These are phyloP conservation scores for Acestrorhynchus altus DNA, from an alignment of 2,797 vertebrate genomes.

Conservation along the genomic window DNA sequence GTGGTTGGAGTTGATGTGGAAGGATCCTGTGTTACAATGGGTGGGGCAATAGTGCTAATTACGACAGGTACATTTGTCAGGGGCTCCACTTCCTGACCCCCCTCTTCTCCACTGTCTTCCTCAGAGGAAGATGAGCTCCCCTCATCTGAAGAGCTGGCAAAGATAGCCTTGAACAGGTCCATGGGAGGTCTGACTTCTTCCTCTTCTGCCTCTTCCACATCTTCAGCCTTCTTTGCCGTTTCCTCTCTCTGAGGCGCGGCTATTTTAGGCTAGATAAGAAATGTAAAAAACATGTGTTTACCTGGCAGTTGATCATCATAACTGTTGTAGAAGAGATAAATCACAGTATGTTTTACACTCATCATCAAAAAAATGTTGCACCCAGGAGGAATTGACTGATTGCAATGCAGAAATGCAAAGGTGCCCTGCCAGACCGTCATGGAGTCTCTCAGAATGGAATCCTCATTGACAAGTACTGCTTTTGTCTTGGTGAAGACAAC, in stretches of 20 bases:
- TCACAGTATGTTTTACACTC: too few species aligned
- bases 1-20: slow-evolving; percentile 10
- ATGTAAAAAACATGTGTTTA: too few species aligned
- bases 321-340: too few species aligned
- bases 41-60: not conserved
- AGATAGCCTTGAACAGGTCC: slow-evolving; percentile 97
- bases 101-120: slow-evolving; percentile 75
- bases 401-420: too few species aligned
- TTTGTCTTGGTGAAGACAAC: too few species aligned
- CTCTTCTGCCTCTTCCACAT: slow-evolving; percentile 63
- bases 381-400: too few species aligned
- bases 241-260: slow-evolving; percentile 14
- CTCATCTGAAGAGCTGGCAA: slow-evolving; percentile 90
- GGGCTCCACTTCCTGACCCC: slow-evolving; percentile 30
- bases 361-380: too few species aligned
- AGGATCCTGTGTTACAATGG: slow-evolving; percentile 22
- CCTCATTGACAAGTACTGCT: too few species aligned
- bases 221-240: slow-evolving; percentile 36
- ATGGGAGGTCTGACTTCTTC: slow-evolving; percentile 87
- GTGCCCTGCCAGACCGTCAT: too few species aligned
- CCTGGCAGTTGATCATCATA: too few species aligned
- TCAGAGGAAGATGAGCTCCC: slow-evolving; percentile 89
- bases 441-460: too few species aligned
- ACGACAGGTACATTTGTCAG: slow-evolving; percentile 45
- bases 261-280: slow-evolving; percentile 19